phyloP scores from a whole-genome alignment of 2,888 invertebrate genomes.

The Biston stratarius region DNA sequence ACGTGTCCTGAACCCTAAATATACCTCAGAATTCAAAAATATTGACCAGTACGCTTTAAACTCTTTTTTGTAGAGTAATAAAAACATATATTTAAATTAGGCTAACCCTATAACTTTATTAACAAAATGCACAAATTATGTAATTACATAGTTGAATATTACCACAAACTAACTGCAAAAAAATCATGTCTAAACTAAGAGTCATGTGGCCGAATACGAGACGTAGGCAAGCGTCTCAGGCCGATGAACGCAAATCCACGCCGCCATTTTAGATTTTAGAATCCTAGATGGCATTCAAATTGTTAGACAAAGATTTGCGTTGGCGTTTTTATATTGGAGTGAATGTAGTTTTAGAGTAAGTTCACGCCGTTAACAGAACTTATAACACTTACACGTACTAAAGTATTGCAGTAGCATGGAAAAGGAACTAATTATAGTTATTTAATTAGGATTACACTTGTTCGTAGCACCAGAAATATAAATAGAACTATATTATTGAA shows the following conservation, averaged over 20 bases:
- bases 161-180: constrained; percentile 6
- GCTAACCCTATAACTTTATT: too few relatives aligned
- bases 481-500: too few relatives aligned
- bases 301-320: constrained; percentile 25
- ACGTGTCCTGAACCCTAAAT: too few relatives aligned
- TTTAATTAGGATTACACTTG: too few relatives aligned
- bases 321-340: constrained; percentile 6
- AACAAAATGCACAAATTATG: neutral
- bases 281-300: constrained; percentile 32
- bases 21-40: too few relatives aligned
- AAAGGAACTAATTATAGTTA: too few relatives aligned
- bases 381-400: neutral
- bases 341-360: too few relatives aligned
- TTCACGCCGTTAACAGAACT: neutral
- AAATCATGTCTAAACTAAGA: constrained; percentile 8
- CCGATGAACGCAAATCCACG: constrained; percentile 33
- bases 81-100: too few relatives aligned
- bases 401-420: neutral
- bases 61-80: too few relatives aligned
- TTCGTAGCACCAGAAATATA: too few relatives aligned
- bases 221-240: constrained; percentile 24
- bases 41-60: too few relatives aligned
- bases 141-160: constrained; percentile 5
- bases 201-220: constrained; percentile 25
- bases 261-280: constrained; percentile 35